Evolutionary conservation across 2,113 vertebrate species (phyloP), one percentile per base, ranked within the genome.

Genomic region (Mesoclemmys tuberculata): DNA sequence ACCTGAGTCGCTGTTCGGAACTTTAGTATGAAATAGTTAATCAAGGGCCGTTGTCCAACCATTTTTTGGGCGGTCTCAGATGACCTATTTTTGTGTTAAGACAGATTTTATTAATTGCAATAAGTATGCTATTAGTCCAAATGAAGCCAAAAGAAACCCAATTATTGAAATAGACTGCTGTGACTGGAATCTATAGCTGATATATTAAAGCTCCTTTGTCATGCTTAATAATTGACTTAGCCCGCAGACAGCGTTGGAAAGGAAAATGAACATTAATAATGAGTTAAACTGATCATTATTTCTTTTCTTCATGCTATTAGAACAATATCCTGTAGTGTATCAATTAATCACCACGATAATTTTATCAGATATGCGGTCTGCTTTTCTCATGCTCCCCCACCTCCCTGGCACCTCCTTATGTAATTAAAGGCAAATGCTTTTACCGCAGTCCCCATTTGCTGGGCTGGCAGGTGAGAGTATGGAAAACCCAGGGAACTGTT

Each of bases 151-250:
- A 98, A 95, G 96, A 97, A 97, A 96, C 85, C 84, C 94, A 98
- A 95, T 97, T 98, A 97, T 94, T 95, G 94, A 97, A 97, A 97
- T 96, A 95, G 92, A 97, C 95, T 95, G 96, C 97, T 97, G 96
- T 93, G 96, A 97, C 94, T 97, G 96, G 93, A 97, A 95, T 97
- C 95, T 96, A 95, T 97, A 97, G 89, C 86, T 96, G 95, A 96
- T 95, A 91, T 93, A 96, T 96, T 95, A 97, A 96, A 97, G 93
- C 91, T 85, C 77, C 82, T 84, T 91, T 96, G 96, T 97, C 93
- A 94, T 84, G 86, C 93, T 96, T 97, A 96, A 97, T 97, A 96
- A 98, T 95, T 97, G 93, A 97, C 92, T 96, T 94, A 89, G 90
- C 83, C 92, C 31, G 0, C 89, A 90, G 93, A 95, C 94, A 96